Conservation (phyloP, 2,797 vertebrate genomes). For the Pachyuromys duprasi region DNA sequence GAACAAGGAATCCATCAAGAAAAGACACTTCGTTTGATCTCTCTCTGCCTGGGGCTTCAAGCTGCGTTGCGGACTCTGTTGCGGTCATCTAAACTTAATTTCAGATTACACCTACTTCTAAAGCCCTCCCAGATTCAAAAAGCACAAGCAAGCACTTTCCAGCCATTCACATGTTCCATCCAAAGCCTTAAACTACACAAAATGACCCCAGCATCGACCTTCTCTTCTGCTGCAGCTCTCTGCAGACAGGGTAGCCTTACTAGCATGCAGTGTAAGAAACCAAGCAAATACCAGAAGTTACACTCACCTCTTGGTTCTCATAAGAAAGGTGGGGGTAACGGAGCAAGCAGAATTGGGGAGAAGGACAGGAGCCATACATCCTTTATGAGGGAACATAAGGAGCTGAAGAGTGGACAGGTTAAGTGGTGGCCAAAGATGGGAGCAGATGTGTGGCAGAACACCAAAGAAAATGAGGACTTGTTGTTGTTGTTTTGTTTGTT, state of each 20-base stretch:
- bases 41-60: neutral
- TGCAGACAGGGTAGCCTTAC: neutral
- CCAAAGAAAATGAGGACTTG: neutral
- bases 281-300: neutral
- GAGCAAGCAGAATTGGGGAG: neutral
- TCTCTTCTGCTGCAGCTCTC: neutral
- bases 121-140: conserved; percentile 41
- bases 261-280: neutral
- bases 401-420: neutral
- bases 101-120: conserved; percentile 31
- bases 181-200: neutral
- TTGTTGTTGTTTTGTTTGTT: neutral
- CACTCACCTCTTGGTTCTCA: neutral
- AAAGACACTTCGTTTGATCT: neutral
- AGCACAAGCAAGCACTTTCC: neutral
- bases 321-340: neutral
- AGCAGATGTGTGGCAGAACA: neutral
- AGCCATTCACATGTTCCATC: neutral
- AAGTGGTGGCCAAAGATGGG: conserved; percentile 19
- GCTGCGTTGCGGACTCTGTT: neutral
- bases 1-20: neutral
- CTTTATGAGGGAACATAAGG: conserved; percentile 50
- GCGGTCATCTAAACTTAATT: conserved; percentile 33
- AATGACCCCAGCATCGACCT: neutral
- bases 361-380: conserved; percentile 27